A percentile compares a stretch with the other conserved stretches of the same genome.
phyloP scores from a whole-genome alignment of 2,888 invertebrate species.

The Xestia sexstrigata region DNA sequence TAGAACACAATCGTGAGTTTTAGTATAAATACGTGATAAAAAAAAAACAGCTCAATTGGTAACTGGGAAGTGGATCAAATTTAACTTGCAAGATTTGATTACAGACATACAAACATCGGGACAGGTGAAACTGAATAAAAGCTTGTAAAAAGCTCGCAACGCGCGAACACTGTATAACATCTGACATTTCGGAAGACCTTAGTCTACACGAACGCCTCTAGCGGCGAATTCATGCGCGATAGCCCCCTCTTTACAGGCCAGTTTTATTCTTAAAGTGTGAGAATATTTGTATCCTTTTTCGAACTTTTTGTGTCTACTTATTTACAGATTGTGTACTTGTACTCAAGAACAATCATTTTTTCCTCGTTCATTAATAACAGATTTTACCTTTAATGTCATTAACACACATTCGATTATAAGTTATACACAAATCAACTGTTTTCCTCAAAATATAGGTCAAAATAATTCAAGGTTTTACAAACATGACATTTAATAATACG shows the following conservation, averaged over 20 bases:
- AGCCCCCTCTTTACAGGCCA: not conserved
- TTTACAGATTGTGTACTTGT: not conserved
- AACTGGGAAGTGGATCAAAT: no score
- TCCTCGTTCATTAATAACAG: not conserved
- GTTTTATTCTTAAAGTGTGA: not conserved
- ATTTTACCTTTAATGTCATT: not conserved
- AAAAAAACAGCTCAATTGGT: no score
- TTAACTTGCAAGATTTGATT: no score
- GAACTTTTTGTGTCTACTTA: not conserved
- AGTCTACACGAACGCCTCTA: no score
- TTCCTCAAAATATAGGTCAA: conserved; percentile 46
- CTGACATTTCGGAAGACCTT: no score
- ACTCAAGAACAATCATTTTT: not conserved
- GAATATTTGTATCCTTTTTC: not conserved
- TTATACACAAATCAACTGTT: conserved; percentile 3
- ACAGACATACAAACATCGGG: no score
- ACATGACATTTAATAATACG: conserved; percentile 15
- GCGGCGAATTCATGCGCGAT: no score
- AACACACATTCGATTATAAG: conserved; percentile 1
- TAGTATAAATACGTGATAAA: no score
- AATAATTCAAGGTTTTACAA: conserved; percentile 28
- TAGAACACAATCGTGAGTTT: no score
- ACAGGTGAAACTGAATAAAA: no score
- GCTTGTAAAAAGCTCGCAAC: no score
- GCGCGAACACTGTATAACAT: no score